phyloP scores from a whole-genome alignment of 2,888 invertebrate genomes.

The Pherbina coryleti region DNA sequence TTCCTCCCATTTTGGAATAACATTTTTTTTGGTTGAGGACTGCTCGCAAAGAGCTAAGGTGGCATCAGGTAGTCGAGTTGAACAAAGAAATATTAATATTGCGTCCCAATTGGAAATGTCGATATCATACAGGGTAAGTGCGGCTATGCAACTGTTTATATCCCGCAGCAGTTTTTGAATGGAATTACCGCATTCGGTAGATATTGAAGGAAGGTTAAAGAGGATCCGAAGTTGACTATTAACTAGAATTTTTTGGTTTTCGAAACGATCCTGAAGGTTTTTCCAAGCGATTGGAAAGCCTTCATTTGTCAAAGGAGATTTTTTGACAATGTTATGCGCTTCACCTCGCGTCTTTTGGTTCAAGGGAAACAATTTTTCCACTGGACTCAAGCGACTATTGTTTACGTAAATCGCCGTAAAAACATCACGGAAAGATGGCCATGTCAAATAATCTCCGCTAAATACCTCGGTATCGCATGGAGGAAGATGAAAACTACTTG shows the following conservation, averaged over 20 bases:
- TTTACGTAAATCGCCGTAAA: constrained; percentile 13
- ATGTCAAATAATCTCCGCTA: constrained; percentile 1
- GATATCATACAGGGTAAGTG: background rate
- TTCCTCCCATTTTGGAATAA: no score
- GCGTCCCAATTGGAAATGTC: background rate
- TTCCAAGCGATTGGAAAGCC: background rate
- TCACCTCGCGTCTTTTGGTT: constrained; percentile 2
- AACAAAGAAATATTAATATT: background rate
- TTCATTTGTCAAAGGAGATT: background rate
- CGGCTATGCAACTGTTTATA: constrained; percentile 17
- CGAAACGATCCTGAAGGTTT: background rate
- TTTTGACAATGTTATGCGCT: constrained; percentile 7
- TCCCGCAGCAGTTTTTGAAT: no score
- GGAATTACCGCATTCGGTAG: no score
- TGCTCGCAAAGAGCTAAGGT: no score
- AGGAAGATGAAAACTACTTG: no score
- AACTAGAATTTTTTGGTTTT: constrained; percentile 1
- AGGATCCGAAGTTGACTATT: background rate
- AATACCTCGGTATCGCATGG: no score
- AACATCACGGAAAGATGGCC: constrained; percentile 17
- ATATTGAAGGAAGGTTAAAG: background rate
- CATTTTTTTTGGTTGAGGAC: no score
- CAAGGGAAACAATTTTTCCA: constrained; percentile 3
- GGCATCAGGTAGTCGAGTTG: background rate
- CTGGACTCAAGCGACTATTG: background rate